Evolutionary conservation across 2,888 invertebrate genomes (phyloP).

Genomic region (Torymus aiolomorphi): DNA sequence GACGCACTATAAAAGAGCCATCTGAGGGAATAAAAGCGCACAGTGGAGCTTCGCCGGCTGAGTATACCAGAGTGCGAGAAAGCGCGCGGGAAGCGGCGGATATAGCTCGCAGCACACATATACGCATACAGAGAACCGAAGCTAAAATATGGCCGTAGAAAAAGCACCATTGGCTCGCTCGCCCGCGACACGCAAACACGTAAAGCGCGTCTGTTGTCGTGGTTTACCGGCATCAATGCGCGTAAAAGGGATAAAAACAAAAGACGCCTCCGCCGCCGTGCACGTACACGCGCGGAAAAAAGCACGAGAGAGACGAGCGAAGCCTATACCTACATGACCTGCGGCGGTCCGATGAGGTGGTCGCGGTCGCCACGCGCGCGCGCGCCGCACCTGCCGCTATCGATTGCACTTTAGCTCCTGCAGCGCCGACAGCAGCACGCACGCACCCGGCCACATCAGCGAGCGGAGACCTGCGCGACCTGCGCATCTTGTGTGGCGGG

Average conservation of each 20-base stretch:
- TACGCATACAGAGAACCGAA: slow-evolving; percentile 21
- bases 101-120: background rate
- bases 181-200: slow-evolving; percentile 1
- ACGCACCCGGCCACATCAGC: background rate
- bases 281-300: no score
- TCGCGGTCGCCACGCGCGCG: no score
- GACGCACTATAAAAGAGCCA: background rate
- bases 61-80: no score
- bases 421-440: background rate
- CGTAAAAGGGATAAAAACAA: slow-evolving; percentile 7
- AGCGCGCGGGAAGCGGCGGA: no score
- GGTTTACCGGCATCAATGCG: slow-evolving; percentile 5
- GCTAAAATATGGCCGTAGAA: slow-evolving; percentile 26
- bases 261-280: background rate
- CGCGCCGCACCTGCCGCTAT: slow-evolving; percentile 32
- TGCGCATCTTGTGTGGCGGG: no score
- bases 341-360: background rate
- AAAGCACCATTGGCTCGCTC: background rate
- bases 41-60: background rate
- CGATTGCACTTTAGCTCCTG: slow-evolving; percentile 37
- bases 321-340: no score
- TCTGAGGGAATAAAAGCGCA: background rate
- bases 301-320: no score
- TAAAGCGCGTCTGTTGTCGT: background rate
- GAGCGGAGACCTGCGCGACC: no score